phyloP scores from a whole-genome alignment of 2,797 vertebrate species.

The Pantherophis vulpinus region DNA sequence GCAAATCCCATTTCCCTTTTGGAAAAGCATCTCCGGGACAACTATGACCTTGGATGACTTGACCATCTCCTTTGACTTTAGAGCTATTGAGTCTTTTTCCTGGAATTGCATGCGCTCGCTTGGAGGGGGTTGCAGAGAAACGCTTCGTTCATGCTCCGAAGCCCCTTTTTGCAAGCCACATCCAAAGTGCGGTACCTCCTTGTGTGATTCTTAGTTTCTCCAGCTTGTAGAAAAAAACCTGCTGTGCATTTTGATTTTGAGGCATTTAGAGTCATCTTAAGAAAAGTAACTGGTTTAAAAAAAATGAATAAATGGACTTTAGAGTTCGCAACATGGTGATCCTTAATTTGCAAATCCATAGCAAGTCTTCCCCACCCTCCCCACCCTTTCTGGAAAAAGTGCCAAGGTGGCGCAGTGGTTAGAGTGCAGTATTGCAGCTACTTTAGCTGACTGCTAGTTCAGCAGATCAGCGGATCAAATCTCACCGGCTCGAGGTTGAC shows the following conservation, averaged over 20 bases:
- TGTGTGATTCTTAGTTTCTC: neutral
- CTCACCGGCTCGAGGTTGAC: no score
- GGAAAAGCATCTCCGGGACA: no score
- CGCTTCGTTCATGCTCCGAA: neutral
- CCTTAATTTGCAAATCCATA: slow-evolving; percentile 54
- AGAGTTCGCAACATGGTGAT: slow-evolving; percentile 53
- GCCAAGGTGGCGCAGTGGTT: no score
- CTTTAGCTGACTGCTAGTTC: no score
- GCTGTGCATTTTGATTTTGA: neutral
- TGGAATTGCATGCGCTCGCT: neutral
- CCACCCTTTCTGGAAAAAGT: slow-evolving; percentile 42
- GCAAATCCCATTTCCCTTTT: no score
- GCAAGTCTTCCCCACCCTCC: slow-evolving; percentile 18
- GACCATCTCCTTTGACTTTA: no score
- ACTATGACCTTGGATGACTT: no score
- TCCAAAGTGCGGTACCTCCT: neutral
- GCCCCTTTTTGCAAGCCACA: neutral
- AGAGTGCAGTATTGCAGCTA: no score
- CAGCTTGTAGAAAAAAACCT: neutral
- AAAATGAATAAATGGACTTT: neutral
- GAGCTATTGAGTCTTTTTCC: no score
- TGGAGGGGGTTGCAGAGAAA: neutral
- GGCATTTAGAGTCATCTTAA: neutral
- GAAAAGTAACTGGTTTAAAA: slow-evolving; percentile 28
- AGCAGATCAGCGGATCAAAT: no score